Percentiles rank a stretch among this genome's conserved stretches.
Evolutionary conservation across 2,888 invertebrate genomes (phyloP).

Genomic region (Limnephilus rhombicus): DNA sequence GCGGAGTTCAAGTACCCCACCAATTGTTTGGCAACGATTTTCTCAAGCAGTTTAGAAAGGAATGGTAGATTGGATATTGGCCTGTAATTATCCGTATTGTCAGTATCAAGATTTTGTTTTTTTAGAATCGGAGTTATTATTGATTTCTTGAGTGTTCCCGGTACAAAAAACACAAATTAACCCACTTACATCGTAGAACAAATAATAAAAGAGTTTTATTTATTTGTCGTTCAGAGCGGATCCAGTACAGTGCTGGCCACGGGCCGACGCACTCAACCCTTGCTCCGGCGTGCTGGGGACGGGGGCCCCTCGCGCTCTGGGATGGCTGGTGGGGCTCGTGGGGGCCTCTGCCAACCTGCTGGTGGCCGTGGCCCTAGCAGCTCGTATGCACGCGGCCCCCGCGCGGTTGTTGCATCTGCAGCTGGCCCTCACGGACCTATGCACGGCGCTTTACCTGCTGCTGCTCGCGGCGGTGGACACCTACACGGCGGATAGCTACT

Average conservation of each 20-base stretch:
- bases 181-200: constrained; percentile 59
- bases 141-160: no score
- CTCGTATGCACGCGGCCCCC: constrained; percentile 79
- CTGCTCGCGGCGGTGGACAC: constrained; percentile 91
- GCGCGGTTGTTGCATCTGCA: constrained; percentile 88
- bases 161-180: background rate
- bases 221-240: constrained; percentile 2
- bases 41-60: no score
- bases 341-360: constrained; percentile 91
- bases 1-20: no score
- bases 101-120: no score
- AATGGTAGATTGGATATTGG: no score
- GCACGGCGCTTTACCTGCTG: constrained; percentile 90
- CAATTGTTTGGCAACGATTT: no score
- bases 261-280: constrained; percentile 89
- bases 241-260: constrained; percentile 82
- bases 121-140: no score
- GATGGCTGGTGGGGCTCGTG: constrained; percentile 91
- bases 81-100: no score
- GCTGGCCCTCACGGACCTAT: constrained; percentile 92
- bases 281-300: constrained; percentile 95
- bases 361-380: constrained; percentile 86
- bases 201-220: constrained; percentile 66
- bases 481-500: constrained; percentile 90
- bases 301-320: constrained; percentile 86